These are phyloP conservation scores for Pegoplata infirma DNA, from an alignment of 2,888 invertebrate species.

Conservation along the genomic window DNA sequence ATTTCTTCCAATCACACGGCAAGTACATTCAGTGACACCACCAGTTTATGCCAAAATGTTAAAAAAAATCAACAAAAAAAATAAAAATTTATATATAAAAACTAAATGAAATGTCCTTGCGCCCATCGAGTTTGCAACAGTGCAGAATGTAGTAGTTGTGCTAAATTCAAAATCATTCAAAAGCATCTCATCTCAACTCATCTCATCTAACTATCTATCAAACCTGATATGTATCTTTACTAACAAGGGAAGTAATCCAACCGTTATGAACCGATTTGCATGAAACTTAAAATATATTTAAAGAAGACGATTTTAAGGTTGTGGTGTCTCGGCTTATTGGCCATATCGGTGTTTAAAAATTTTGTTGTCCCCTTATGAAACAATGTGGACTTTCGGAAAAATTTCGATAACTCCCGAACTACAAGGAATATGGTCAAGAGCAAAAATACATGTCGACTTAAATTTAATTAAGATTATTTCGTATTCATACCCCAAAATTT, in stretches of 20 bases:
- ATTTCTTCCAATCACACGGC: constrained; percentile 27
- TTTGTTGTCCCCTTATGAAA: too few species aligned
- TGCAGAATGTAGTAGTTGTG: constrained; percentile 32
- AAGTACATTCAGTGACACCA: constrained; percentile 36
- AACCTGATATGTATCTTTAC: constrained; percentile 20
- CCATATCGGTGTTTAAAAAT: too few species aligned
- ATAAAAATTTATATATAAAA: not conserved
- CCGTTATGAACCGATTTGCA: too few species aligned
- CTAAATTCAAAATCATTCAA: constrained; percentile 8
- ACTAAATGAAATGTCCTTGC: constrained; percentile 26
- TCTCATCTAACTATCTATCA: constrained; percentile 32
- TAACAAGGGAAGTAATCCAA: too few species aligned
- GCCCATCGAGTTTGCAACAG: constrained; percentile 5
- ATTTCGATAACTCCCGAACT: too few species aligned
- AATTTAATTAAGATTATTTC: too few species aligned
- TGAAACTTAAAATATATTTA: too few species aligned
- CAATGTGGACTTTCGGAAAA: too few species aligned
- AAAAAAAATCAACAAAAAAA: not conserved
- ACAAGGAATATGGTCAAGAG: constrained; percentile 12
- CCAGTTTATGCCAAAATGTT: constrained; percentile 36
- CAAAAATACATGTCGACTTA: too few species aligned
- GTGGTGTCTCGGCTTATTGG: too few species aligned
- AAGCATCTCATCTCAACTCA: not conserved
- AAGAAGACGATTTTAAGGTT: too few species aligned
- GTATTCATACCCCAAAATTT: too few species aligned